Base-by-base conservation (phyloP, 1,140 invertebrate genomes). In the Bombus confusus region DNA sequence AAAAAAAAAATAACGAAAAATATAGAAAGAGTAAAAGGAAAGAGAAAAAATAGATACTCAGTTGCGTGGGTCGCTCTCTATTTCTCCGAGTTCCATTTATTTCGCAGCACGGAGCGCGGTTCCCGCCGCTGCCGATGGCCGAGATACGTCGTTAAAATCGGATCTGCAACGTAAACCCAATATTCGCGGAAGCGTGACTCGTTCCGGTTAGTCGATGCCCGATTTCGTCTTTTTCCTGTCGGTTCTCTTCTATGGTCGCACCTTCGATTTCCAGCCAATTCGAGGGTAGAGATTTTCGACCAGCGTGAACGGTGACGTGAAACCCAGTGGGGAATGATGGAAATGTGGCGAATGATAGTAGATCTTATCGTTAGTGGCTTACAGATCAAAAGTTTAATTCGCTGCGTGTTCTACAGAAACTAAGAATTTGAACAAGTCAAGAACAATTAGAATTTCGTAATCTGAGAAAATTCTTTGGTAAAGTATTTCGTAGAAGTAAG, bases 101-200 rank as follows among this genome's bases (percentile, higher is more conserved):
- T 47, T 37, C 41, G 25, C 41, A 13, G 62, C 22, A 39, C 28
- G 25, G 22, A 22, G 43, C 43, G 4, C 43, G 43, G 1, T 57
- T 25, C 18, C 37, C 9, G 22, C 28, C n/a, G 4, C 34, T 15
- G 39, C 6, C 71, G 39, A 22, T 15, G 34, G 15, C 1, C 41
- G 41, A 8, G n/a, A 34, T 43, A 34, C 73, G 47, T 76, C 72
- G 80, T 83, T 76, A 83, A 76, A 83, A 83, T 83, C 80, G 73
- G 59, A 76, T 76, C 62, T 83, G 72, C 72, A 66, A 52, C 57
- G 80, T 66, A 83, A 83, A 83, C 72, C 80, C 72, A 76, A 76
- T 83, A 83, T 83, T 83, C 59, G 59, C 34, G 80, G n/a, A 9
- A 47, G 59, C 59, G 31, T 34, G 47, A 62, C 52, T 25, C 71